Evolutionary conservation across 1,140 invertebrate species (phyloP), one percentile per base, ranked within the genome.

Genomic region (Drosophila sp.): DNA sequence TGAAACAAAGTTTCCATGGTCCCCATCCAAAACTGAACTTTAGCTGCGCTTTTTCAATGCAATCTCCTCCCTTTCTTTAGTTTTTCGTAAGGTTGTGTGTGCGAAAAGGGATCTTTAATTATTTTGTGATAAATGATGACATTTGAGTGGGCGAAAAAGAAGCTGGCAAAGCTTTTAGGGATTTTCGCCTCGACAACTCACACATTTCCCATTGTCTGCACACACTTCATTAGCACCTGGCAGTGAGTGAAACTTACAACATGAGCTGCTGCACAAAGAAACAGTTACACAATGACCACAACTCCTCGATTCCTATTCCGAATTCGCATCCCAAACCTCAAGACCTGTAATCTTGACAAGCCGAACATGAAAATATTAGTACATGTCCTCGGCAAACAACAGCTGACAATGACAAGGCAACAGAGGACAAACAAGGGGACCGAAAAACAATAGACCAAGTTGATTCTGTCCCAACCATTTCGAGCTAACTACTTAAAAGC

Each of bases 51-150:
- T 76, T 71, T 66, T 66, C 57, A 72, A 57, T 67, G 57, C 64
- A 59, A 34, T 16, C 32, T 27, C 36, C 13, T 9, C 9, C 16
- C 27, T 7, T 21, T 21, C 34, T 58, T 53, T 27, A 14, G 38
- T 32, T 21, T 50, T 58, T 53, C n/a, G n/a, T n/a, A n/a, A n/a
- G n/a, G n/a, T n/a, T n/a, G n/a, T 27, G 14, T 72, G 36, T 75
- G 16, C 50, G 50, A 64, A 46, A 62, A 78, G 72, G 80, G 78
- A 80, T 66, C 86, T 91, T 90, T 91, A 91, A 91, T 91, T 91
- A 91, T 90, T 91, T 91, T 84, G 80, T 91, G 90, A 91, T 91
- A 91, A 91, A 91, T 91, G 89, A 90, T 89, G 89, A 87, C 83
- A 90, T 78, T 87, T 74, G 72, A 76, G 76, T 84, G 80, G 34